phyloP scores from a whole-genome alignment of 2,888 invertebrate genomes.

The Aphrophora alni region DNA sequence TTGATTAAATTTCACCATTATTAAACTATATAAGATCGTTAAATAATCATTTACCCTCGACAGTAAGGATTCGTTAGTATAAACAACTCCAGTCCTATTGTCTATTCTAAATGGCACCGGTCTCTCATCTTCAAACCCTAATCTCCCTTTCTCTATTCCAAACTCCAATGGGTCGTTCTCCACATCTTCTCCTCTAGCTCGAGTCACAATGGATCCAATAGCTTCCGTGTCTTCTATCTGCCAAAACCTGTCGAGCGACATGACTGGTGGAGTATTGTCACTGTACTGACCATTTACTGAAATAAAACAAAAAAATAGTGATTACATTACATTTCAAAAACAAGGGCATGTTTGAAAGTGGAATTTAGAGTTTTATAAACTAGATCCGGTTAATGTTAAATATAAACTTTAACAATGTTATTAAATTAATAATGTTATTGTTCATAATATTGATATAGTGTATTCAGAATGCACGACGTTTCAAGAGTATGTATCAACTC shows the following conservation, averaged over 20 bases:
- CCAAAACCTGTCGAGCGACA: constrained; percentile 71
- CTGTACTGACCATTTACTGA: constrained; percentile 61
- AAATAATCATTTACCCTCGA: constrained; percentile 83
- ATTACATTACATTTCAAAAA: no score
- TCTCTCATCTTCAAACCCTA: constrained; percentile 55
- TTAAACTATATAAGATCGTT: no score
- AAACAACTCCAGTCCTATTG: constrained; percentile 75
- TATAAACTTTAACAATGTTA: no score
- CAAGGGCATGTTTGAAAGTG: no score
- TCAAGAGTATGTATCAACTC: no score
- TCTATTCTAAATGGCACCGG: constrained; percentile 80
- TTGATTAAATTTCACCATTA: no score
- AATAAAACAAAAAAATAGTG: constrained; percentile 40
- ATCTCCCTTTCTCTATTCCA: constrained; percentile 67
- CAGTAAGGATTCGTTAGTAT: constrained; percentile 76
- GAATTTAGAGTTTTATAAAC: no score
- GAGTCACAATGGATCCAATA: constrained; percentile 74
- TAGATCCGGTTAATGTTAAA: no score
- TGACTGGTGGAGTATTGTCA: constrained; percentile 71
- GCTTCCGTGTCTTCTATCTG: constrained; percentile 72
- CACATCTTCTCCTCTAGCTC: constrained; percentile 65
- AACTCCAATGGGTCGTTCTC: constrained; percentile 70
- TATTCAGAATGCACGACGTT: no score
- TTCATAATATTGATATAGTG: no score
- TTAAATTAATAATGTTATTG: no score